Base-by-base conservation (phyloP, 2,797 vertebrate species). In the Malurus splendens region DNA sequence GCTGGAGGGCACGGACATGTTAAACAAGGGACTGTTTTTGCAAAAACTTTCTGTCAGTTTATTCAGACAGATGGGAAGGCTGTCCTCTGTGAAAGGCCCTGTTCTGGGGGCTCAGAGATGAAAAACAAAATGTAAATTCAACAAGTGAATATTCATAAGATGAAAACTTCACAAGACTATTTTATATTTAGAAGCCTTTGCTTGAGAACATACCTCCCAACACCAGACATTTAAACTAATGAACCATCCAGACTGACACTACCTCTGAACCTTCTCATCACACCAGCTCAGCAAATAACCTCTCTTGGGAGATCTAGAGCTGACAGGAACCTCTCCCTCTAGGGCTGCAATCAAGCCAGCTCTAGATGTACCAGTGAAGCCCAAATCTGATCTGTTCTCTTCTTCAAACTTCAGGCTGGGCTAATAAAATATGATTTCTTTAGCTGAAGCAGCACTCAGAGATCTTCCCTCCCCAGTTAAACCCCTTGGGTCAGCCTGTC, bases 71-170 rank as follows among this genome's bases (percentile, higher is more conserved):
- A 92, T 90, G 89, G 94, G 73, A 93, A 61, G 81, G 93, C 68
- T 84, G 76, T 94, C 85, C 82, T 92, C 64, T 76, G 44, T 44
- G 68, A 47, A 71, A 45, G 72, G 84, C 62, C 79, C 77, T 41
- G 51, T 84, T 93, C 79, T 80, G 66, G 72, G 62, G 85, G 64
- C 94, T 82, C 64, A 30, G 33, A 91, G 86, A 95, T 91, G 85
- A 96, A 95, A 95, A 95, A 92, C 92, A 95, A 93, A 93, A 96
- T 96, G 94, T 90, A 96, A 95, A 96, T 96, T 92, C 95, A 95
- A 94, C 90, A 94, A 93, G 92, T 90, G 91, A 96, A 95, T 96
- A 95, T 96, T 95, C 94, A 94, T 95, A 91, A 94, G 89, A 86
- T 30, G 42, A 65, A 86, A 94, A 95, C 89, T 94, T 96, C 92